A percentile compares a stretch with the other conserved stretches of the same genome.
phyloP scores from a whole-genome alignment of 2,888 invertebrate species.

The Drosophila quinaria region DNA sequence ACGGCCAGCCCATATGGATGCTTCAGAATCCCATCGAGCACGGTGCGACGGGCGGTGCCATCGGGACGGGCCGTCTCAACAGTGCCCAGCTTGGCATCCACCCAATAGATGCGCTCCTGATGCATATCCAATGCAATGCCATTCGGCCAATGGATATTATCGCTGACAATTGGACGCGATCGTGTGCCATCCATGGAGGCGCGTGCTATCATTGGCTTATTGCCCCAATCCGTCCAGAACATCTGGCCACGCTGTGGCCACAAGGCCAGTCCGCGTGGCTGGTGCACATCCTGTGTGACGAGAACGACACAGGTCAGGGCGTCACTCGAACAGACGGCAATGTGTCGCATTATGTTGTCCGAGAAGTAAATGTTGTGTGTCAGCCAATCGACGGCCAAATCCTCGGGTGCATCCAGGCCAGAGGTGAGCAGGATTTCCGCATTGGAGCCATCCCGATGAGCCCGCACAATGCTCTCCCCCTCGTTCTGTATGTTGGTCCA shows the following conservation, averaged over 20 bases:
- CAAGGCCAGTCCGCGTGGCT: slow-evolving; percentile 90
- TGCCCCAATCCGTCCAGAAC: slow-evolving; percentile 97
- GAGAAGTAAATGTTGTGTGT: slow-evolving; percentile 93
- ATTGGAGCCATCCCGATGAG: slow-evolving; percentile 88
- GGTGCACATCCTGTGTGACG: slow-evolving; percentile 88
- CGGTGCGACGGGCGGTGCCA: slow-evolving; percentile 88
- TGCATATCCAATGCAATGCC: slow-evolving; percentile 94
- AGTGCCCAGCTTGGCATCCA: slow-evolving; percentile 90
- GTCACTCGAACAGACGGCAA: slow-evolving; percentile 91
- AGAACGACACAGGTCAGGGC: slow-evolving; percentile 89
- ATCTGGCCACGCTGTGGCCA: slow-evolving; percentile 91
- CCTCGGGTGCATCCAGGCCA: slow-evolving; percentile 91
- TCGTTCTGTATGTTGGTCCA: slow-evolving; percentile 92
- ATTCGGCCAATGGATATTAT: slow-evolving; percentile 92
- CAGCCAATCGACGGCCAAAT: slow-evolving; percentile 91
- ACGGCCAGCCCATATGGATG: slow-evolving; percentile 94
- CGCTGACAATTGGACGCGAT: slow-evolving; percentile 88
- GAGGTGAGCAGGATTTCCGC: slow-evolving; percentile 88
- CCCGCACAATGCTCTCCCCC: slow-evolving; percentile 90
- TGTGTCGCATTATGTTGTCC: slow-evolving; percentile 89
- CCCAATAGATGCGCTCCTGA: slow-evolving; percentile 94
- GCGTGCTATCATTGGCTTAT: slow-evolving; percentile 90
- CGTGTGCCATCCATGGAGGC: slow-evolving; percentile 94
- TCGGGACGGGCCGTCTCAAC: slow-evolving; percentile 89
- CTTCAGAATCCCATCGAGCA: slow-evolving; percentile 88